These are phyloP conservation scores for Pheosia tremula DNA, from an alignment of 2,888 invertebrate genomes.

Conservation along the genomic window DNA sequence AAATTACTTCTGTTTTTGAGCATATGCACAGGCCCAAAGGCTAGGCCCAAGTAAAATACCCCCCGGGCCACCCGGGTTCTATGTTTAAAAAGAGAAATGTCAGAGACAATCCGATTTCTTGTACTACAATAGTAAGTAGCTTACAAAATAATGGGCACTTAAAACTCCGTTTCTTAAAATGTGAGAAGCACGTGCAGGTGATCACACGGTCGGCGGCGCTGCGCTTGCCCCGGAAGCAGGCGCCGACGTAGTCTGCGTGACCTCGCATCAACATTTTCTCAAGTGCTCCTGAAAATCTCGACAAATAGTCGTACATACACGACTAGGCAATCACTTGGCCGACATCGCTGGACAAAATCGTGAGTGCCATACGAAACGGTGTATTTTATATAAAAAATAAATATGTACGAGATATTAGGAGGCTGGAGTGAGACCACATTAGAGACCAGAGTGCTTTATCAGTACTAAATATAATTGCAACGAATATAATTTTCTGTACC, in stretches of 20 bases:
- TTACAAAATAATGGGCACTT: not conserved
- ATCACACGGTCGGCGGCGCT: constrained; percentile 50
- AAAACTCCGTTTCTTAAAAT: constrained; percentile 5
- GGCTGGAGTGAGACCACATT: too few relatives aligned
- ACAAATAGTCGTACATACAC: constrained; percentile 26
- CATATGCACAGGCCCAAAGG: too few relatives aligned
- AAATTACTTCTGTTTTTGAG: too few relatives aligned
- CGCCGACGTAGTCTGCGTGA: constrained; percentile 59
- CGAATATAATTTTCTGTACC: not conserved
- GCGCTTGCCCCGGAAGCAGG: constrained; percentile 40
- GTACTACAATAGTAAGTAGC: not conserved
- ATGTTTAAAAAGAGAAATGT: too few relatives aligned
- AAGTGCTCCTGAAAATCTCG: constrained; percentile 46
- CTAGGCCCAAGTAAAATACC: too few relatives aligned
- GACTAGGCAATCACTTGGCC: constrained; percentile 29
- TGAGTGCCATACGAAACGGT: constrained; percentile 29
- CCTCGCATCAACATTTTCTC: constrained; percentile 61
- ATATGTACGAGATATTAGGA: constrained; percentile 7
- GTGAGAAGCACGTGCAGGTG: constrained; percentile 45
- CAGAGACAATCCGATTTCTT: not conserved
- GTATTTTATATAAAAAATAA: constrained; percentile 19
- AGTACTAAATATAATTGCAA: not conserved
- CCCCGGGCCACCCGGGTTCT: too few relatives aligned
- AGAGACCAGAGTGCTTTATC: constrained; percentile 2
- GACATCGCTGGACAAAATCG: constrained; percentile 31